Base-by-base conservation (phyloP, 2,888 invertebrate genomes). In the Lottia scabra region DNA sequence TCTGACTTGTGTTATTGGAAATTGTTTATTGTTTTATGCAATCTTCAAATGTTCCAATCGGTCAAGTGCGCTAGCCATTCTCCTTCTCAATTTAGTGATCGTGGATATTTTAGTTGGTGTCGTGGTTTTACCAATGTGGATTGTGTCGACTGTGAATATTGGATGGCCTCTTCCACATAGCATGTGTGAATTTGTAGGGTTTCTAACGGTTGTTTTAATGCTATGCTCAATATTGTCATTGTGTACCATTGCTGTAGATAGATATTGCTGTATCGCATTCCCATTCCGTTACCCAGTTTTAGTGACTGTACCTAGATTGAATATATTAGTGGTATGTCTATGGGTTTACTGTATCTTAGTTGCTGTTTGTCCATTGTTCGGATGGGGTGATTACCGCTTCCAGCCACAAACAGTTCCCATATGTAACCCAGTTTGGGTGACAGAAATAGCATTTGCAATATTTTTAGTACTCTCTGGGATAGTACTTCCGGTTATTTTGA, bases 371-470 rank as follows among this genome's bases (percentile, higher is more conserved):
- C 85, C 85, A 10, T 70, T 84, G 6, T 68, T 75, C 13, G 84
- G 84, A 5, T 85, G 84, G 84, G 85, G 85, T 10, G 69, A 78
- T n/a, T 84, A 84, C 68, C 73, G 63, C 27, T 85, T 82, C 71
- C 75, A 81, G 64, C 81, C 84, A 0, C 79, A 81, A 63, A 79
- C 81, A 6, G 79, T 85, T 62, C 83, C 84, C 23, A 80, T 84
- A 15, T 85, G 85, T 70, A 77, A 75, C 68, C 80, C 79, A 16
- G 72, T 63, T 15, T 80, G 78, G 74, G 63, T 66, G 1, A 63
- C 63, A 10, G 66, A 75, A 38, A 67, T 74, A 27, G 66, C 74
- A 63, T 79, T 75, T 70, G 72, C 80, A 26, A 48, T 70, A 45
- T 76, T 80, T 68, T 69, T 81, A 19, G 65, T 79, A 13, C 13